A percentile compares a stretch with the other conserved stretches of the same genome.
phyloP scores from a whole-genome alignment of 1,140 invertebrate genomes.

The Drosophila sp. region DNA sequence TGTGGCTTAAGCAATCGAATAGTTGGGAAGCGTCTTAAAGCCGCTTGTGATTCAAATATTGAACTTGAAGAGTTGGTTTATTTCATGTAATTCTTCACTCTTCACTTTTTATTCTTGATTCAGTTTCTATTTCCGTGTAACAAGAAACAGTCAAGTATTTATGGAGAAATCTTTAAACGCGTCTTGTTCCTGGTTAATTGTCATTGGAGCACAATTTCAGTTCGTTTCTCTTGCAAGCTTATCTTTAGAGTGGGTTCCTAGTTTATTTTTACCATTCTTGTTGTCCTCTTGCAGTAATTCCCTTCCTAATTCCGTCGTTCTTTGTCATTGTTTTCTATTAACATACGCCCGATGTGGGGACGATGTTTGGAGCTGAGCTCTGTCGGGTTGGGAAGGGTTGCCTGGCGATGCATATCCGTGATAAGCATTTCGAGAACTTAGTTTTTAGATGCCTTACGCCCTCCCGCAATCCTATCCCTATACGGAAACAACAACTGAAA shows the following conservation, averaged over 20 bases:
- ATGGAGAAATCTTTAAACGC: too few species aligned
- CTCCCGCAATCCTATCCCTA: not conserved
- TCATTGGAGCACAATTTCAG: too few species aligned
- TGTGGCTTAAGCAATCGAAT: not conserved
- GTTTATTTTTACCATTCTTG: not conserved
- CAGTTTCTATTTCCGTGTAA: too few species aligned
- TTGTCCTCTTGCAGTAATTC: constrained; percentile 16
- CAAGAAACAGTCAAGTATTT: too few species aligned
- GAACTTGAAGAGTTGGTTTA: too few species aligned
- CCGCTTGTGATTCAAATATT: not conserved
- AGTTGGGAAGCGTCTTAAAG: not conserved
- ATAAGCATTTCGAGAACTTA: constrained; percentile 42
- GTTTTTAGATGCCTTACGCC: constrained; percentile 30
- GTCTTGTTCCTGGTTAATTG: too few species aligned
- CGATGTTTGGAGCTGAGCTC: not conserved
- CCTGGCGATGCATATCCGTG: constrained; percentile 26
- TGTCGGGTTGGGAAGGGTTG: not conserved
- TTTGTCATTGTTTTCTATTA: constrained; percentile 63
- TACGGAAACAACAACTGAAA: constrained; percentile 20
- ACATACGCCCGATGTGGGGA: not conserved
- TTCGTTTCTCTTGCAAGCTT: not conserved
- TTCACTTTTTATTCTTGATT: too few species aligned
- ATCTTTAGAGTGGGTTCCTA: not conserved
- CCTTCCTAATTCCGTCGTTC: constrained; percentile 41
- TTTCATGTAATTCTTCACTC: too few species aligned